Base-by-base conservation (phyloP, 2,113 vertebrate genomes). In the Ochotona princeps region DNA sequence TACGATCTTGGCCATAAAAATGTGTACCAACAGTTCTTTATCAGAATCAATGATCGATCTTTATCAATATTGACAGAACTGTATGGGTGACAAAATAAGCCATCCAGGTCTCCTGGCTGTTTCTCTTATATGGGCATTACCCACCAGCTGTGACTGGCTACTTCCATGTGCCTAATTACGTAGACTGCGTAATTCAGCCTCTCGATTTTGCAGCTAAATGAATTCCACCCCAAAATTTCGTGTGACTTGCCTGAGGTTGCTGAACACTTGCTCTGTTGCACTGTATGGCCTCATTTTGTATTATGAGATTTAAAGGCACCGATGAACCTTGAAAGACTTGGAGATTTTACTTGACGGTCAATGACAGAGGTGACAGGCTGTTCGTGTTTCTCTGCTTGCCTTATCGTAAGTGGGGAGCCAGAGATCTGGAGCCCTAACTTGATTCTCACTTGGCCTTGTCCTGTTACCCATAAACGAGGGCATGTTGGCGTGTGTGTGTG, bases 341-440 rank as follows among this genome's bases (percentile, higher is more conserved):
- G 61, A 9, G 1, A 65, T 61, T 4, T 32, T 49, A 35, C 14
- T 26, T 51, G 28, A 20, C 0, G 32, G 35, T 61, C 35, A 32
- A 10, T 32, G 35, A 0, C 6, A 49, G 20, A 72, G 61, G 12
- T 21, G 6, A 10, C 13, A 17, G 73, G 30, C 17, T 25, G 35
- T 80, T 73, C 14, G 70, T n/a, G 13, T n/a, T 44, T 61, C 35
- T 5, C 4, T 8, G 5, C 7, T 35, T 9, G 10, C 8, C 23
- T 28, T 30, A 83, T 20, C 15, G 20, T 32, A 75, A 90, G 17
- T 6, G 60, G 32, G 15, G 30, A 69, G n/a, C 65, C 63, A 44
- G 9, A 30, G 0, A 13, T 18, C 35, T 66, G 7, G 35, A 72
- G n/a, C 54, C 21, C 25, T 44, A 5, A 7, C 0, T 0, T 23